Base-by-base conservation (phyloP, 1,140 invertebrate species). In the Nasonia vitripennis region DNA sequence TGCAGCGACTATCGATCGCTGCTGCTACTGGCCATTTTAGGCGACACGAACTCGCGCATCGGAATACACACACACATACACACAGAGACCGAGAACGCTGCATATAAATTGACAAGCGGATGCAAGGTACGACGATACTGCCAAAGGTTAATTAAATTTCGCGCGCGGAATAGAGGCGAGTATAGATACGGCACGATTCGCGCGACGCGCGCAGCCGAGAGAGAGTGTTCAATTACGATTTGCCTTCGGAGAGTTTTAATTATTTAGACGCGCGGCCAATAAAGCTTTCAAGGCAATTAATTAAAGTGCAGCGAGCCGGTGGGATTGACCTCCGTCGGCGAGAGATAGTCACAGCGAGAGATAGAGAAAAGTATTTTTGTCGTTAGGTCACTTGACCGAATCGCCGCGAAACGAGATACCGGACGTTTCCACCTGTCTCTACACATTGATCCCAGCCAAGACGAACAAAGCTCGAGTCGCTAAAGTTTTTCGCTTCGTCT, bases 381-480 rank as follows among this genome's bases (percentile, higher is more conserved):
- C 81, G 73, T 77, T 77, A 45, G 81, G 81, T 77, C 48, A 83
- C 71, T 83, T 12, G 81, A 55, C 67, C 81, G 48, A 62, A 23
- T 62, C 6, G 23, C 20, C 67, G 11, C 51, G 20, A 51, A 27
- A n/a, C 55, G 41, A n/a, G 6, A 62, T 55, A 37, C 34, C 34
- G 34, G 34, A 37, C 34, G 34, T 45, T 45, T 45, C 41, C 41
- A 45, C 41, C 41, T 45, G 41, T 9, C 41, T 10, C 34, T 37
- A 4, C 34, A 37, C 9, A 45, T 45, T 7, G 41, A 45, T 45
- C 41, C 1, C 1, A 45, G 9, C 41, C 1, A 4, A 48, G 45
- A 9, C 45, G 45, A 48, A 48, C 48, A 14, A 14, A 1, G 14
- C 48, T 51, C 48, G 12, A 37, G 34, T 37, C 9, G 41, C 41